Percentiles rank a stretch among this genome's conserved stretches.
phyloP scores from a whole-genome alignment of 1,140 invertebrate species.

The Steinernema feltiae region DNA sequence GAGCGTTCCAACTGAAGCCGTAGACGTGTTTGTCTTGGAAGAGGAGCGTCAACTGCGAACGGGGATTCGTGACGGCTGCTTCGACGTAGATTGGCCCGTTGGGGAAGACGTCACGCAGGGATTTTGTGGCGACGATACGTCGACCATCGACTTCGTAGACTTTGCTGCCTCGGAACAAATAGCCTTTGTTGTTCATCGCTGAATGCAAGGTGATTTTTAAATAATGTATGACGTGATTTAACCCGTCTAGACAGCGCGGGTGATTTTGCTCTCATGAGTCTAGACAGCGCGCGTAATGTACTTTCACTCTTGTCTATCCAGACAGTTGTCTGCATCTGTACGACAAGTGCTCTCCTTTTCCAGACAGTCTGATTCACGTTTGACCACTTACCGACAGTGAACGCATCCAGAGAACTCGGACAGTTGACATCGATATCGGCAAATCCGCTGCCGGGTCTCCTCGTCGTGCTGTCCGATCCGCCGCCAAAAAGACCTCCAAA shows the following conservation, averaged over 20 bases:
- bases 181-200: conserved; percentile 11
- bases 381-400: conserved; percentile 23
- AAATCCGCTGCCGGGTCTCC: neutral
- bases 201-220: too few species aligned
- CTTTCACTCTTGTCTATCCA: too few species aligned
- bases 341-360: too few species aligned
- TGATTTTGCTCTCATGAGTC: too few species aligned
- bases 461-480: neutral
- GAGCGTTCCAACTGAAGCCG: conserved; percentile 27
- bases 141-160: conserved; percentile 23
- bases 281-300: too few species aligned
- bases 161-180: conserved; percentile 26
- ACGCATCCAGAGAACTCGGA: conserved; percentile 24
- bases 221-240: too few species aligned
- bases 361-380: too few species aligned
- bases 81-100: conserved; percentile 21
- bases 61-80: conserved; percentile 30
- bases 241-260: too few species aligned
- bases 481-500: conserved; percentile 23
- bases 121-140: neutral
- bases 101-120: conserved; percentile 25
- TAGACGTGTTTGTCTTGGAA: conserved; percentile 27
- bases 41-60: conserved; percentile 26
- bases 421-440: conserved; percentile 15
- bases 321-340: too few species aligned